Evolutionary conservation across 2,888 invertebrate genomes (phyloP).

Genomic region (Andrena haemorrhoa): DNA sequence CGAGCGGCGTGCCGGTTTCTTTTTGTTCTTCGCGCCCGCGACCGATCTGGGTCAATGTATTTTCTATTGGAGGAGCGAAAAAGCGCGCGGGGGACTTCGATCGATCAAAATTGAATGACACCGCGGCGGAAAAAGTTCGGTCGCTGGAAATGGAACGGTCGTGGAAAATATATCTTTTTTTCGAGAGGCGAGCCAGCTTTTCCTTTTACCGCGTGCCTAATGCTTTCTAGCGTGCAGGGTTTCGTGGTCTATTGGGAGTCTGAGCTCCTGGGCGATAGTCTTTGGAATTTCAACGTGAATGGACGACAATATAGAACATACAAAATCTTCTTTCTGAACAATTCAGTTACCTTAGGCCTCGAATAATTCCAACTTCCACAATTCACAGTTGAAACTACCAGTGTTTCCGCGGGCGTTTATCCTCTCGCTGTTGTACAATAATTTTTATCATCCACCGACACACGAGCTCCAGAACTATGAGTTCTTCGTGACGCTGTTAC

Average conservation of each 20-base stretch:
- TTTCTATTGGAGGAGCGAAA: constrained; percentile 40
- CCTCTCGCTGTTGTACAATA: background rate
- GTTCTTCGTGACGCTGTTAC: background rate
- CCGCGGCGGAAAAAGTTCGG: constrained; percentile 36
- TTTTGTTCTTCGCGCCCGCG: constrained; percentile 33
- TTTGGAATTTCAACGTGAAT: too few relatives aligned
- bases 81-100: constrained; percentile 34
- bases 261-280: too few relatives aligned
- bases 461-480: background rate
- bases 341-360: too few relatives aligned
- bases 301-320: too few relatives aligned
- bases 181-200: background rate
- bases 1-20: background rate
- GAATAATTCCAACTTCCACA: too few relatives aligned
- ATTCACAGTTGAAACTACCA: too few relatives aligned
- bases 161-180: background rate
- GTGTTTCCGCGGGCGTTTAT: too few relatives aligned
- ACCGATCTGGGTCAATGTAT: constrained; percentile 54
- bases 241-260: too few relatives aligned
- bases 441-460: constrained; percentile 4
- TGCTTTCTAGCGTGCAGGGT: constrained; percentile 13
- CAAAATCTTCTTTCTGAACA: too few relatives aligned
- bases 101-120: constrained; percentile 62
- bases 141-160: constrained; percentile 42
- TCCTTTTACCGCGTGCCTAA: constrained; percentile 27